Evolutionary conservation across 2,113 vertebrate genomes (phyloP).

Genomic region (Origma solitaria): DNA sequence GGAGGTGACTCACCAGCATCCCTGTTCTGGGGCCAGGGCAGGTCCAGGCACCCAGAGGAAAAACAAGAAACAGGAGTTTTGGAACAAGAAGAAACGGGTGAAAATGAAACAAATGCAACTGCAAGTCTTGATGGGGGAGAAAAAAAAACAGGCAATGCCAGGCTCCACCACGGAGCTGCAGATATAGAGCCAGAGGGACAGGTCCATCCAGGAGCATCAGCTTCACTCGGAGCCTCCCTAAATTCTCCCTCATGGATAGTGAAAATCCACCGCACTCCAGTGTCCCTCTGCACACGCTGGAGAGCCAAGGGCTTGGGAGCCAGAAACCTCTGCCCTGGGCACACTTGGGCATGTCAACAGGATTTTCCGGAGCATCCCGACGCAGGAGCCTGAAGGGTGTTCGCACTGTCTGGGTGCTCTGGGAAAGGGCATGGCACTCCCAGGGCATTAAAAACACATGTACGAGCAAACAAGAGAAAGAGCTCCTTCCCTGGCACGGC

Average conservation of each 20-base stretch:
- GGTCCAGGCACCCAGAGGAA: background rate
- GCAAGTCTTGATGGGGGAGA: background rate
- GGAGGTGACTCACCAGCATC: constrained; percentile 47
- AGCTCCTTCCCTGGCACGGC: background rate
- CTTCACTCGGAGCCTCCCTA: background rate
- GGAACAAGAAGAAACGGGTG: background rate
- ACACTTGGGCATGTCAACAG: background rate
- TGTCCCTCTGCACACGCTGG: background rate
- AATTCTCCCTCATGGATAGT: rapidly evolving
- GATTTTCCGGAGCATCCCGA: background rate
- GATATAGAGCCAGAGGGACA: background rate
- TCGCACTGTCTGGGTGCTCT: background rate
- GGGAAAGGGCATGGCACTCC: background rate
- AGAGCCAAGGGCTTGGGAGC: background rate
- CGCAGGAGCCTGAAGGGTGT: background rate
- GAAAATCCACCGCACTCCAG: background rate
- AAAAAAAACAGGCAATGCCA: background rate
- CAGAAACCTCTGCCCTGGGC: background rate
- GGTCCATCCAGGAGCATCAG: background rate
- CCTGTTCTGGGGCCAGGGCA: background rate
- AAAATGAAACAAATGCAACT: background rate
- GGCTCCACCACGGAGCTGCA: background rate
- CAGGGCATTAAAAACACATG: background rate
- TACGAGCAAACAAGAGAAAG: background rate
- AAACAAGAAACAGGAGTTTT: background rate